These are phyloP conservation scores for Tenthredo distinguenda DNA, from an alignment of 2,888 invertebrate species.

Conservation along the genomic window DNA sequence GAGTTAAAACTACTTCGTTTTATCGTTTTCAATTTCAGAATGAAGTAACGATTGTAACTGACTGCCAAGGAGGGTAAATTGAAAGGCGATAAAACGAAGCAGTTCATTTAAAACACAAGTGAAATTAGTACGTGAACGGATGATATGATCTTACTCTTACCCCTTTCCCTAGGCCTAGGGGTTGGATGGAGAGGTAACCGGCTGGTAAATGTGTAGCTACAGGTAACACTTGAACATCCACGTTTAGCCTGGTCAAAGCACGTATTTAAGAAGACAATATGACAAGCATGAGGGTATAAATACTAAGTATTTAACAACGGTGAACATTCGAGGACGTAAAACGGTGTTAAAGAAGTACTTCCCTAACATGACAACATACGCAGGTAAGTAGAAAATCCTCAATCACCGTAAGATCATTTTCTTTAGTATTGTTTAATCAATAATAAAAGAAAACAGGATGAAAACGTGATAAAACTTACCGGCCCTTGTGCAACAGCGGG, in stretches of 20 bases:
- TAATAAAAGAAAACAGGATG: conserved; percentile 7
- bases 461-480: conserved; percentile 71
- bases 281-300: not conserved
- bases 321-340: conserved; percentile 9
- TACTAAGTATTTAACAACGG: conserved; percentile 18
- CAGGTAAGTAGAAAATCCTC: conserved; percentile 20
- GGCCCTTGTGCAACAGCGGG: conserved; percentile 90
- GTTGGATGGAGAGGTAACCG: conserved; percentile 94
- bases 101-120: conserved; percentile 47
- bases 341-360: conserved; percentile 19
- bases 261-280: conserved; percentile 33
- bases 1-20: not conserved
- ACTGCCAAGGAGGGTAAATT: not conserved
- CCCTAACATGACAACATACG: not conserved
- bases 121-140: conserved; percentile 55
- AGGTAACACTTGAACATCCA: conserved; percentile 90
- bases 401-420: conserved; percentile 20
- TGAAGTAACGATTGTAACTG: not conserved
- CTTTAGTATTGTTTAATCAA: not conserved
- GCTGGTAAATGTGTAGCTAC: conserved; percentile 94
- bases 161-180: conserved; percentile 94
- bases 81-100: conserved; percentile 41
- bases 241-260: conserved; percentile 82
- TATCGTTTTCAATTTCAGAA: not conserved
- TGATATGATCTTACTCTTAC: conserved; percentile 80